Conservation (phyloP, 2,888 invertebrate species). For the Drosophila mulleri region DNA sequence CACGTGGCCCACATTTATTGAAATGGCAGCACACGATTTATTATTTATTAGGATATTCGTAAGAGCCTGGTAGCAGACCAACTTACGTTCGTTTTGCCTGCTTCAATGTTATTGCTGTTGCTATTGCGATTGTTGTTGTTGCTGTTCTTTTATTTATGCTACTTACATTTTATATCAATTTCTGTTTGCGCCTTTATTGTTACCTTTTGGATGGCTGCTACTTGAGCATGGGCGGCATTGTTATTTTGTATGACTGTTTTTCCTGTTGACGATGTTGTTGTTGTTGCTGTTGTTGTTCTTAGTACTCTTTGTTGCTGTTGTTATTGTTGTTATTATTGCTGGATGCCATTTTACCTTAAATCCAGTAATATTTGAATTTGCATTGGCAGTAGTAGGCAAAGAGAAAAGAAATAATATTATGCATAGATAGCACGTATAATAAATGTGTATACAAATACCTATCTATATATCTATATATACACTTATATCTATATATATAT, state of each 20-base stretch:
- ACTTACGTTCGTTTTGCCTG: conserved; percentile 36
- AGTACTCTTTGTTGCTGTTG: not conserved
- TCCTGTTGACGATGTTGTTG: conserved; percentile 31
- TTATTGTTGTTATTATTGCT: conserved; percentile 40
- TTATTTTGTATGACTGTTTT: conserved; percentile 55
- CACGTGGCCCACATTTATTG: conserved; percentile 62
- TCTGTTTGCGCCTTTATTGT: conserved; percentile 73
- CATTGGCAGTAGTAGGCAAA: conserved; percentile 63
- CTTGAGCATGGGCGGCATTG: conserved; percentile 44
- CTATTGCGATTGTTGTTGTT: conserved; percentile 34
- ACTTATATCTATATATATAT: conserved; percentile 3
- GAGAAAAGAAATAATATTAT: conserved; percentile 46
- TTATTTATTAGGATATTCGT: conserved; percentile 78
- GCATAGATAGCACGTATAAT: conserved; percentile 65
- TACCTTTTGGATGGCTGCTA: conserved; percentile 56
- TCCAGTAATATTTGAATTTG: conserved; percentile 72
- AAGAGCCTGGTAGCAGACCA: conserved; percentile 32
- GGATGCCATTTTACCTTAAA: conserved; percentile 63
- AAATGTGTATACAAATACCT: conserved; percentile 50
- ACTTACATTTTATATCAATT: conserved; percentile 76
- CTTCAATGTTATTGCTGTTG: conserved; percentile 42
- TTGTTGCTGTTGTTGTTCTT: conserved; percentile 40
- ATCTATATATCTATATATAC: not conserved
- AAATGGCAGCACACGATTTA: conserved; percentile 74
- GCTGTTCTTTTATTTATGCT: conserved; percentile 72